phyloP scores from a whole-genome alignment of 2,797 vertebrate species.

The Sebastes hubbsi region DNA sequence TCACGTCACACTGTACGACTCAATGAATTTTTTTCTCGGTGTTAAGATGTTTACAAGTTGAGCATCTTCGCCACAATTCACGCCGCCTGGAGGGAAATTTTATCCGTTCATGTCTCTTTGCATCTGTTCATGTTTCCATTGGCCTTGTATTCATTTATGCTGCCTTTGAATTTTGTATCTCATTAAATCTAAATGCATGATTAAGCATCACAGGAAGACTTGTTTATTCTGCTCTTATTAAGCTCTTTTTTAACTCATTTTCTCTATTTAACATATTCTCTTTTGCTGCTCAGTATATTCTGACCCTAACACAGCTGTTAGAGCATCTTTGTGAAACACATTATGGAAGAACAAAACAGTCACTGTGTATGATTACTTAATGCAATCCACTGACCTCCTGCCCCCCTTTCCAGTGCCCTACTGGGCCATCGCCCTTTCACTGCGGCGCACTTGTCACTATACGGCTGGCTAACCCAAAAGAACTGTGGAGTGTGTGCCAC shows the following conservation, averaged over 20 bases:
- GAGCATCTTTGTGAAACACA: background rate
- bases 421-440: conserved; percentile 53
- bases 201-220: background rate
- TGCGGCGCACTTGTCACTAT: conserved; percentile 53
- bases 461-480: conserved; percentile 41
- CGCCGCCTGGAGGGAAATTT: background rate
- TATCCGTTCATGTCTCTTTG: background rate
- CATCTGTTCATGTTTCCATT: conserved; percentile 11
- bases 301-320: background rate
- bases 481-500: conserved; percentile 43
- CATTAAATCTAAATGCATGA: conserved; percentile 16
- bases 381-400: conserved; percentile 30
- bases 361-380: conserved; percentile 16
- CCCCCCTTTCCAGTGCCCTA: conserved; percentile 27
- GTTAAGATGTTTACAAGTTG: background rate
- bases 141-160: background rate
- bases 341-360: background rate
- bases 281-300: background rate
- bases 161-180: background rate
- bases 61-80: background rate
- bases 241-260: background rate
- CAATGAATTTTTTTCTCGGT: background rate
- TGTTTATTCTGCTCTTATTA: background rate
- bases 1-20: background rate
- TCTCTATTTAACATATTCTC: background rate